These are phyloP conservation scores for Periophthalmus magnuspinnatus DNA, from an alignment of 2,797 vertebrate genomes.

Conservation along the genomic window DNA sequence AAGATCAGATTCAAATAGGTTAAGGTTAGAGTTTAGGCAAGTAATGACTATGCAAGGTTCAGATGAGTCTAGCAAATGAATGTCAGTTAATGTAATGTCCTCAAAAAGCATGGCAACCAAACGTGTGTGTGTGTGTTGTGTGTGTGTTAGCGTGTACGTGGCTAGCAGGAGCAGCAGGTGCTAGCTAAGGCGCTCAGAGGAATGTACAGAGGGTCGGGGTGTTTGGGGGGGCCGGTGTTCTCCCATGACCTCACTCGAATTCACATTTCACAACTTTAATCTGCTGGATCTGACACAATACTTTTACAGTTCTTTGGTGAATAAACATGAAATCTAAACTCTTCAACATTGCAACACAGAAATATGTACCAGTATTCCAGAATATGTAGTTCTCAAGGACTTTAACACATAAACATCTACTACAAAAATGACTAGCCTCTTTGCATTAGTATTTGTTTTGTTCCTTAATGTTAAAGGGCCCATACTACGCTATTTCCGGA, in stretches of 20 bases:
- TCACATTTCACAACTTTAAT: not conserved
- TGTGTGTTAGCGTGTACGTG: conserved; percentile 12
- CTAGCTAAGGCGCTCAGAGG: conserved; percentile 35
- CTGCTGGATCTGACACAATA: not conserved
- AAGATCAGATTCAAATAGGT: no score
- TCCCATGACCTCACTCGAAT: conserved; percentile 37
- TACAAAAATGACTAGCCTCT: no score
- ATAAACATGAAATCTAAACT: not conserved
- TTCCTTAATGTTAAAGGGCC: no score
- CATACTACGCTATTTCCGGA: no score
- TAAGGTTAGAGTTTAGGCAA: no score
- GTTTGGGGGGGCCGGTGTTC: conserved; percentile 13
- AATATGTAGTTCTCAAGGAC: not conserved
- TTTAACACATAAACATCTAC: no score
- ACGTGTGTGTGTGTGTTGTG: conserved; percentile 26
- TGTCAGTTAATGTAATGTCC: no score
- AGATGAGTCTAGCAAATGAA: no score
- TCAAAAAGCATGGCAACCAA: no score
- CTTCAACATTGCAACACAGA: not conserved
- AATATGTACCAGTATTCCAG: not conserved
- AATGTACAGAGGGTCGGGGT: conserved; percentile 27
- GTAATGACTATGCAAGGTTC: no score
- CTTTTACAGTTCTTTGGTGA: not conserved
- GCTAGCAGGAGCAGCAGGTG: conserved; percentile 46
- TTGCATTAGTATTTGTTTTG: no score